These are phyloP conservation scores for Neodiprion pinetum DNA, from an alignment of 1,140 invertebrate genomes.

Conservation along the genomic window DNA sequence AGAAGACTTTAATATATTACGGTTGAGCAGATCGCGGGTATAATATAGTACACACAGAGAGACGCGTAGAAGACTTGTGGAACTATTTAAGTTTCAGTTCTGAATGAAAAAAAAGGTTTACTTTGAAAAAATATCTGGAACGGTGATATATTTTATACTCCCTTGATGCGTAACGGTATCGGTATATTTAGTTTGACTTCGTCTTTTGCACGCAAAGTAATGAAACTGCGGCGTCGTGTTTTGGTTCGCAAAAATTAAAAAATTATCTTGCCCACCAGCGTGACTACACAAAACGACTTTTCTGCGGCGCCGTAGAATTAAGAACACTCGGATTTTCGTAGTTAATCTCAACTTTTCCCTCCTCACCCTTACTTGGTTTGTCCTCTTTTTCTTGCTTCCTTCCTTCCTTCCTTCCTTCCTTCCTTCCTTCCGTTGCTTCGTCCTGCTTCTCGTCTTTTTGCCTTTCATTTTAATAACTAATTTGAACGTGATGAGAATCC, in stretches of 20 bases:
- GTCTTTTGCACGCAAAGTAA: too few relatives aligned
- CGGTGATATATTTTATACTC: background rate
- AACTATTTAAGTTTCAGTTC: background rate
- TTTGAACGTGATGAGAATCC: conserved; percentile 2
- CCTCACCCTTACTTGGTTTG: background rate
- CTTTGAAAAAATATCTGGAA: background rate
- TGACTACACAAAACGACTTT: background rate
- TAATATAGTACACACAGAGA: too few relatives aligned
- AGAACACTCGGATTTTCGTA: background rate
- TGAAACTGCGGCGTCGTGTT: background rate
- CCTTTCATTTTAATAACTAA: background rate
- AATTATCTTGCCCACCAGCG: background rate
- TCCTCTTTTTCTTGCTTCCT: background rate
- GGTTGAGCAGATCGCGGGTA: background rate
- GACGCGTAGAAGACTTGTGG: too few relatives aligned
- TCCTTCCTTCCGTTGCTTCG: background rate
- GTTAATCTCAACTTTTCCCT: conserved; percentile 8
- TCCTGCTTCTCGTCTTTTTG: background rate
- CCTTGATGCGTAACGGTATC: background rate
- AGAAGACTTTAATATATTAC: background rate
- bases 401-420: conserved; percentile 4
- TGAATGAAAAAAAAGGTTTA: too few relatives aligned
- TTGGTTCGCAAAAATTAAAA: background rate
- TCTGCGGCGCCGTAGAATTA: background rate
- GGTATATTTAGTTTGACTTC: too few relatives aligned